Evolutionary conservation across 1,140 invertebrate species (phyloP).

Genomic region (Notospermus geniculatus): DNA sequence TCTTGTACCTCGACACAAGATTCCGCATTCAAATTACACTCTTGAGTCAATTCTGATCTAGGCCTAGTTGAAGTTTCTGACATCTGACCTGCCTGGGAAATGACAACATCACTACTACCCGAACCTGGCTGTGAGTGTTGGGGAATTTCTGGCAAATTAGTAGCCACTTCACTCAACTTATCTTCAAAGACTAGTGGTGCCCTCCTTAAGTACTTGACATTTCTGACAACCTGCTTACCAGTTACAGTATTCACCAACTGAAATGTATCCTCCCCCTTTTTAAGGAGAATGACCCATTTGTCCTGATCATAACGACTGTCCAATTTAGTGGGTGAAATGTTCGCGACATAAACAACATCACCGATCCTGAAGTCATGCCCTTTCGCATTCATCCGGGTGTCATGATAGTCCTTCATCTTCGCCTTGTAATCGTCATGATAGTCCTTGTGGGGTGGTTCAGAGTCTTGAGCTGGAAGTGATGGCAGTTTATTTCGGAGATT

Average conservation of each 20-base stretch:
- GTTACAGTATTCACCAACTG: not conserved
- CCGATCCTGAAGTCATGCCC: not conserved
- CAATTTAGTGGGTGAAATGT: not conserved
- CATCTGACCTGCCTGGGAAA: too few species aligned
- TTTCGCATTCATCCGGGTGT: not conserved
- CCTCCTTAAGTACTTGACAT: not conserved
- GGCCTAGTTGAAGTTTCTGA: too few species aligned
- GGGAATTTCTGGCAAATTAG: too few species aligned
- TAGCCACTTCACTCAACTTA: too few species aligned
- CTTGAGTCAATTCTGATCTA: too few species aligned
- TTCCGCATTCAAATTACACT: too few species aligned
- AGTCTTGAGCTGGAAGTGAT: not conserved
- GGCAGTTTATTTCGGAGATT: not conserved
- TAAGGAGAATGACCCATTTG: not conserved
- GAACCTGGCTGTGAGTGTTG: too few species aligned
- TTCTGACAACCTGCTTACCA: not conserved
- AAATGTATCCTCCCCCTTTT: not conserved
- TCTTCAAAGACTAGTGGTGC: not conserved
- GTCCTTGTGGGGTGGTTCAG: not conserved
- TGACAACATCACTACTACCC: too few species aligned
- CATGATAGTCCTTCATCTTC: not conserved
- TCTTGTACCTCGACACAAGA: too few species aligned
- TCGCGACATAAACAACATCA: not conserved
- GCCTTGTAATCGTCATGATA: too few species aligned
- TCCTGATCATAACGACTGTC: not conserved